Conservation (phyloP, 2,888 invertebrate genomes). For the Laothoe populi region DNA sequence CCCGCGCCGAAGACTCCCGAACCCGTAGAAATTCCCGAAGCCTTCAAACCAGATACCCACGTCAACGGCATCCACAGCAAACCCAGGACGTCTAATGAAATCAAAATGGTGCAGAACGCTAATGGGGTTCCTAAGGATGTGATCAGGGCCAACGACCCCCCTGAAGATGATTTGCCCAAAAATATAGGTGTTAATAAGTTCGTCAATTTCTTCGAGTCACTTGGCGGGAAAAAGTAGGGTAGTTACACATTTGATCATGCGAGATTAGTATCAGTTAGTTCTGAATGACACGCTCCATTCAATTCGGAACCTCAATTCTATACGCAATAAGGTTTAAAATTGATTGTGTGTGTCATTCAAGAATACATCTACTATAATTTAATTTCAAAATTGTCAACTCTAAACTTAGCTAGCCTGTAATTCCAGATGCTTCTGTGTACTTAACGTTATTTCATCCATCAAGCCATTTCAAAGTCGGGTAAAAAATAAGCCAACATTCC, state of each 20-base stretch:
- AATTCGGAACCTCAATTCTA: no score
- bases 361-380: no score
- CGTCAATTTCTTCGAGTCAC: conserved; percentile 79
- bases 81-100: conserved; percentile 72
- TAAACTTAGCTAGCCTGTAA: no score
- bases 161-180: conserved; percentile 78
- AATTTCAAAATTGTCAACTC: no score
- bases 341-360: no score
- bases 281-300: neutral
- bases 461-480: no score
- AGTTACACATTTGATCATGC: neutral
- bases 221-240: conserved; percentile 73
- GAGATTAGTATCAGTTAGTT: neutral
- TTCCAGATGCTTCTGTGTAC: no score
- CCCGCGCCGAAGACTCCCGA: conserved; percentile 2
- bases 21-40: conserved; percentile 20
- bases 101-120: conserved; percentile 68
- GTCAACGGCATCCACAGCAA: conserved; percentile 53
- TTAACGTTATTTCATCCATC: no score
- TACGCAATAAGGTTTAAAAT: no score
- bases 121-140: conserved; percentile 73
- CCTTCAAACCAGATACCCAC: conserved; percentile 29
- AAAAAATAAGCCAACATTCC: no score
- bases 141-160: conserved; percentile 76
- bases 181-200: conserved; percentile 81